Base-by-base conservation (phyloP, 1,140 invertebrate genomes). In the Scaptomyza pallida region DNA sequence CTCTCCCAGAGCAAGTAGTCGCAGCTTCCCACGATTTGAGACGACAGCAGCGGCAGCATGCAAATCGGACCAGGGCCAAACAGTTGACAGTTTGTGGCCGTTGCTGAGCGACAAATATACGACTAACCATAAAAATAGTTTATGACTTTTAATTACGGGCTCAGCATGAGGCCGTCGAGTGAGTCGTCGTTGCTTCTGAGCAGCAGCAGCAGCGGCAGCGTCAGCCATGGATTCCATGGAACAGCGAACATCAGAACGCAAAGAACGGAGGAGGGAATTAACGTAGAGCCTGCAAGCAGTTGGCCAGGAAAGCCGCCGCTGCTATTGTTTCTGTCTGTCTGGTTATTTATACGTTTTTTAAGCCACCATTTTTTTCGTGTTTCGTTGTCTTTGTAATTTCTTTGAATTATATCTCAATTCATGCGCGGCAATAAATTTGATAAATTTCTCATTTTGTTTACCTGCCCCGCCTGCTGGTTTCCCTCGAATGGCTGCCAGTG, bases 321-420 rank as follows among this genome's bases (percentile, higher is more conserved):
- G 56, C 56, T 80, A 76, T 75, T 80, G 64, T 57, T 85, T 80
- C 33, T 37, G 33, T 72, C 56, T 61, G 67, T 37, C 47, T 41
- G 21, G 44, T 85, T 74, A 86, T 85, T 85, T 85, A 85, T 86
- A 67, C 43, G 50, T 63, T 85, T 85, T 77, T 81, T 77, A 85
- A 81, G 82, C 73, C 77, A 57, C 77, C 80, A 85, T 86, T 85
- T 85, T 72, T 52, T 79, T 45, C 16, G 17, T 15, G 54, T 41
- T 48, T 21, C 19, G 54, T 41, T 48, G 75, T 56, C 76, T 75
- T 76, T 86, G 77, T 86, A 86, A 85, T 71, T 85, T 83, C 77
- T 61, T 72, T 86, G 81, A 85, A 86, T 85, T 85, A 85, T 85
- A 85, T 81, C 80, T 85, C 80, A 85, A 85, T 85, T 86, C 81